A percentile compares a stretch with the other conserved stretches of the same genome.
Conservation (phyloP, 2,113 vertebrate genomes). For the Diphyllodes magnificus region DNA sequence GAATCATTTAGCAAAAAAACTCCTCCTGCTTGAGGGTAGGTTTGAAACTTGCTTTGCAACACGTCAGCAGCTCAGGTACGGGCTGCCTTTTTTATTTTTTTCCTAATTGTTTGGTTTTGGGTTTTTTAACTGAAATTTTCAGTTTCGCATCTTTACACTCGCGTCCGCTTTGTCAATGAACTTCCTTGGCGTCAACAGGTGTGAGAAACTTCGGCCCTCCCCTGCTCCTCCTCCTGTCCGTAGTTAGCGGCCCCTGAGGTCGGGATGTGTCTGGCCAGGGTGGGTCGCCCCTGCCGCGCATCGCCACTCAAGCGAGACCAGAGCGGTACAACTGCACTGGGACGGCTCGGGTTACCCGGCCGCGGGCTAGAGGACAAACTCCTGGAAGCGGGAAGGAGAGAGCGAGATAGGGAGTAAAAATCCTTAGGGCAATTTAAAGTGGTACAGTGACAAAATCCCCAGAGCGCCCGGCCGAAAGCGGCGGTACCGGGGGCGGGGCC, state of each 20-base stretch:
- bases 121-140: too few species aligned
- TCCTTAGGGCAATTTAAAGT: fast-evolving
- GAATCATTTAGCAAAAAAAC: background rate
- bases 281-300: background rate
- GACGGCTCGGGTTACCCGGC: background rate
- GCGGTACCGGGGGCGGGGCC: background rate
- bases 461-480: background rate
- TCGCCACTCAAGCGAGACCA: background rate
- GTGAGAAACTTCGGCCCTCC: fast-evolving
- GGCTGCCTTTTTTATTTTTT: background rate
- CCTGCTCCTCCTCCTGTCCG: background rate
- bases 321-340: fast-evolving
- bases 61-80: background rate
- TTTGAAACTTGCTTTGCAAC: background rate
- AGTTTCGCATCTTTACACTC: background rate
- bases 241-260: background rate
- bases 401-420: fast-evolving
- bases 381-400: background rate
- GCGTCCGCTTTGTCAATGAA: fast-evolving
- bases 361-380: background rate
- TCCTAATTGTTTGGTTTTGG: fast-evolving
- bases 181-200: background rate
- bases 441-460: background rate
- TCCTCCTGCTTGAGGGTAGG: background rate
- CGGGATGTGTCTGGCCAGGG: fast-evolving